phyloP scores from a whole-genome alignment of 2,113 vertebrate species.

The Willisornis vidua region DNA sequence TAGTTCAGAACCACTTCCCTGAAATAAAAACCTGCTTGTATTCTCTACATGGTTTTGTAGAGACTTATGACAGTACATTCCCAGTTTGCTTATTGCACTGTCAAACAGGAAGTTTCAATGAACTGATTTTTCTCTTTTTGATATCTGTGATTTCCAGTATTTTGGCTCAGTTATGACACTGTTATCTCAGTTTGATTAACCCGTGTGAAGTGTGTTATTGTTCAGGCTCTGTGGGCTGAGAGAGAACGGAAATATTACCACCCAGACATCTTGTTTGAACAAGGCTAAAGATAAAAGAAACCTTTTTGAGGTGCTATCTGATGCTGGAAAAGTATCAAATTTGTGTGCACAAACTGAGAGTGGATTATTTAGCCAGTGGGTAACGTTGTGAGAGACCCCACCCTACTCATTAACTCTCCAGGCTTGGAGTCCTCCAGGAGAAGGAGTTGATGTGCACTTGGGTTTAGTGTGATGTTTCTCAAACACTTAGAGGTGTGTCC shows the following conservation, averaged over 20 bases:
- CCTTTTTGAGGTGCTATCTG: conserved; percentile 13
- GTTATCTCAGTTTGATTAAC: conserved; percentile 26
- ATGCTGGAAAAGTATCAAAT: conserved; percentile 29
- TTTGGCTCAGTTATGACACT: not conserved
- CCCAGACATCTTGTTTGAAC: conserved; percentile 47
- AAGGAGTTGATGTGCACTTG: not conserved
- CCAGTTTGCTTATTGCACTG: not conserved
- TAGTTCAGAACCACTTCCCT: not conserved
- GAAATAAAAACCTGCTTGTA: not conserved
- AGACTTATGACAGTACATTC: not conserved
- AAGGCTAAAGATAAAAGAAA: conserved; percentile 51
- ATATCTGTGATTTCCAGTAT: not conserved
- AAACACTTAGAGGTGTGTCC: not conserved
- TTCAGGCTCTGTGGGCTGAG: conserved; percentile 6
- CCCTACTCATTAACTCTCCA: conserved; percentile 13
- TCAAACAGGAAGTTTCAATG: not conserved
- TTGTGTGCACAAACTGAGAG: not conserved
- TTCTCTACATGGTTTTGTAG: not conserved
- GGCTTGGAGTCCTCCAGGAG: not conserved
- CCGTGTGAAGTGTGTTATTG: not conserved
- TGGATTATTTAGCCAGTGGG: conserved; percentile 26
- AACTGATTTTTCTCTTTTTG: not conserved
- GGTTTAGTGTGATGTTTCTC: not conserved
- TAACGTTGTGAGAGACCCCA: not conserved
- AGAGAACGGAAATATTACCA: conserved; percentile 42